phyloP scores from a whole-genome alignment of 1,140 invertebrate species.

The Nephila pilipes region DNA sequence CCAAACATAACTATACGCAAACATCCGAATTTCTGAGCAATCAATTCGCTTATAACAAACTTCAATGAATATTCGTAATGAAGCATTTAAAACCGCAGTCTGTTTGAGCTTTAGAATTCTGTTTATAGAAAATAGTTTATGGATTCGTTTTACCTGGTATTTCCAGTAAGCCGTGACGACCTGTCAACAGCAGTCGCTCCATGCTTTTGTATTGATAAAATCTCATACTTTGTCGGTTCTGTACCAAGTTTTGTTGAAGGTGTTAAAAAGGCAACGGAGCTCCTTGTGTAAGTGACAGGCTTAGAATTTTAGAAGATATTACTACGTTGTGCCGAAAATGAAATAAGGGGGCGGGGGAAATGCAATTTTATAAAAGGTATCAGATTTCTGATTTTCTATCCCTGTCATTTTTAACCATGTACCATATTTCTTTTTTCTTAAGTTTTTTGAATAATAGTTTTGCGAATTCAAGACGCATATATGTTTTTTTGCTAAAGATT shows the following conservation, averaged over 20 bases:
- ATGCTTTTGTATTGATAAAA: conserved; percentile 21
- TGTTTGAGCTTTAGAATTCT: not conserved
- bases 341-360: not conserved
- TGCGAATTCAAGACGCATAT: too few relatives aligned
- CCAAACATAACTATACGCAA: not conserved
- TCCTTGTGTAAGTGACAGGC: not conserved
- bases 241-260: not conserved
- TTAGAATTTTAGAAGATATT: not conserved
- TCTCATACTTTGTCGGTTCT: not conserved
- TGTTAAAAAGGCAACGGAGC: conserved; percentile 18
- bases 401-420: not conserved
- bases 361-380: not conserved
- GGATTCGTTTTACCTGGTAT: conserved; percentile 3
- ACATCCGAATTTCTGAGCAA: not conserved
- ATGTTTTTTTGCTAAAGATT: too few relatives aligned
- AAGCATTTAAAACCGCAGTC: not conserved
- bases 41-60: not conserved
- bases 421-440: not conserved
- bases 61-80: not conserved
- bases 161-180: not conserved
- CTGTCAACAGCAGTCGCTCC: conserved; percentile 19
- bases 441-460: too few relatives aligned
- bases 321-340: not conserved
- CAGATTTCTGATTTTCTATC: not conserved
- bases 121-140: not conserved